Base-by-base conservation (phyloP, 2,113 vertebrate species). In the Etheostoma spectabile region DNA sequence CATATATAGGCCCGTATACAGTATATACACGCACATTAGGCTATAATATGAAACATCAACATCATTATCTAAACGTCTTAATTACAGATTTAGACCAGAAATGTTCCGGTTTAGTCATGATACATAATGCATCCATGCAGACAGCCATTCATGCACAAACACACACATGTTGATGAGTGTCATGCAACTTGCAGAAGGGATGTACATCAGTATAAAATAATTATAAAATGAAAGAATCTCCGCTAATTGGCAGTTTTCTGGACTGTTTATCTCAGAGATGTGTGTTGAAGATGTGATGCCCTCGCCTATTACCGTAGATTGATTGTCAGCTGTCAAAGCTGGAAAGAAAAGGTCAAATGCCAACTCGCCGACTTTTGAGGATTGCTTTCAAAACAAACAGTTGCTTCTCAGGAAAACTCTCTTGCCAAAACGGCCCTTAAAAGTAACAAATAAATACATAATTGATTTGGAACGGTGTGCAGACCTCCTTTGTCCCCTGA, bases 321-420 rank as follows among this genome's bases (percentile, higher is more conserved):
- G 87, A 93, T 53, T 91, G 89, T 86, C 92, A 91, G 80, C 86
- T 90, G 90, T 85, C 92, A 87, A 55, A 78, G 60, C 62, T 16
- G 63, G 6, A 3, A 24, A 77, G 67, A 46, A 74, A 90, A 91
- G 89, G 89, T 86, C 90, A 90, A 67, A 74, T 5, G 74, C 53
- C 70, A 62, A 18, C 59, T 33, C 46, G 1, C 49, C 11, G 69
- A 83, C 76, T 73, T 74, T 21, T 27, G 35, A 46, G 74, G 11
- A 77, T 65, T 18, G 69, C 27, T 71, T 67, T 74, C 64, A 78
- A 88, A 90, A 86, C 45, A 84, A 85, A 76, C 53, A 48, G 63
- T 66, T 69, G 72, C 57, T 67, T 72, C 78, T 69, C 19, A 8
- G 73, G 62, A 56, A 56, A 74, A 72, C n/a, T 15, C 10, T 77